Conservation (phyloP, 2,113 vertebrate species). For the Microcebus tavaratra region DNA sequence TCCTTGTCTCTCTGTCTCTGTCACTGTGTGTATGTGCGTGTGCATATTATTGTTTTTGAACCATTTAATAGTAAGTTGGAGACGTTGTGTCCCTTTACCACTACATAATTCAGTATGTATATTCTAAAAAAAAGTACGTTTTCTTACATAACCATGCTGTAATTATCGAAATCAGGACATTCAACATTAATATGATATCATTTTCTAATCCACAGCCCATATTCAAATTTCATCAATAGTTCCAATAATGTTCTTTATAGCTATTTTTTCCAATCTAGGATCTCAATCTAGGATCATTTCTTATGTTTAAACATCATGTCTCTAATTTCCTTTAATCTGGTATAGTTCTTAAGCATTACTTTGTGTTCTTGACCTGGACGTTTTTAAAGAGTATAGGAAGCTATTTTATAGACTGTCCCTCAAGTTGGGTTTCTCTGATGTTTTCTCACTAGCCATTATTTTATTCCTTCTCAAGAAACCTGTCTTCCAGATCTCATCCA, state of each 20-base stretch:
- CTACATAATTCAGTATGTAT: not conserved
- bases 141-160: not conserved
- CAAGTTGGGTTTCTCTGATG: not conserved
- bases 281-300: not conserved
- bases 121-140: not conserved
- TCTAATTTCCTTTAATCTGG: constrained; percentile 13
- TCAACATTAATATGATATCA: not conserved
- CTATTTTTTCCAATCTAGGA: not conserved
- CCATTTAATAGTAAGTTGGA: not conserved
- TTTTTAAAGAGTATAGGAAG: not conserved
- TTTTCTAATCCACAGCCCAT: not conserved
- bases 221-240: not conserved
- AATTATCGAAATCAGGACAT: not conserved
- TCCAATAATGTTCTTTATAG: not conserved
- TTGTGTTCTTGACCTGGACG: not conserved
- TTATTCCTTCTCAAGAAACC: not conserved
- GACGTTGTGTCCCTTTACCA: not conserved
- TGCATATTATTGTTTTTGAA: not conserved
- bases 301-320: not conserved
- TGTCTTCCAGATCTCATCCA: not conserved
- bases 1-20: not conserved
- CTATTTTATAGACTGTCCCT: not conserved
- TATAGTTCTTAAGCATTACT: not conserved
- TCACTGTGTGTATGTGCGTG: not conserved
- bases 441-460: not conserved